Percentiles rank a stretch among this genome's conserved stretches.
phyloP scores from a whole-genome alignment of 2,113 vertebrate species.

The Cyphomyrus plagiostoma region DNA sequence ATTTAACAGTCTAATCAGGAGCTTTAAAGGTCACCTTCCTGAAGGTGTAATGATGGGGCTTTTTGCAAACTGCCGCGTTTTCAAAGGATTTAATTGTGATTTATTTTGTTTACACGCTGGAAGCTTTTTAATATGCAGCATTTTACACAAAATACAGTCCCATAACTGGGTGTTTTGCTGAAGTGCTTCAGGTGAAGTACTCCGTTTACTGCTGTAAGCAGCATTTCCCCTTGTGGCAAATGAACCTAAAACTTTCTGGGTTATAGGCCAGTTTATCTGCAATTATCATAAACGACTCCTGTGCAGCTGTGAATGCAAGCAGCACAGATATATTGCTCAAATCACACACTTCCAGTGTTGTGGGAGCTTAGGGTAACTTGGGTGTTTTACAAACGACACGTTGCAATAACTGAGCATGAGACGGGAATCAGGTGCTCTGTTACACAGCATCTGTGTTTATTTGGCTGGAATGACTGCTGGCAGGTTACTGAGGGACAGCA shows the following conservation, averaged over 20 bases:
- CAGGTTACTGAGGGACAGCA: not conserved
- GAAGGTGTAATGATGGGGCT: not conserved
- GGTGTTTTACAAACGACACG: not conserved
- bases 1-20: not conserved
- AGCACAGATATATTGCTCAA: constrained; percentile 19
- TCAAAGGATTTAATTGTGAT: not conserved
- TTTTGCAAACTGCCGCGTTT: not conserved
- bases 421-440: not conserved
- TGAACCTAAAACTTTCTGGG: constrained; percentile 1
- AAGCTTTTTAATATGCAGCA: not conserved
- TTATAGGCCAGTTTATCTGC: constrained; percentile 12
- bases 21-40: not conserved
- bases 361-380: constrained; percentile 20
- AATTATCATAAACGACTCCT: constrained; percentile 27
- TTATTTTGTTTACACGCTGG: not conserved
- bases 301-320: constrained; percentile 11
- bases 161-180: not conserved
- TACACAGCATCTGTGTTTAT: not conserved
- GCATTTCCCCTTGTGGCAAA: not conserved
- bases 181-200: not conserved
- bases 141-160: not conserved
- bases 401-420: not conserved
- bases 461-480: not conserved
- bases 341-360: constrained; percentile 17
- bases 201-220: not conserved